Base-by-base conservation (phyloP, 2,888 invertebrate species). In the Limnephilus rhombicus region DNA sequence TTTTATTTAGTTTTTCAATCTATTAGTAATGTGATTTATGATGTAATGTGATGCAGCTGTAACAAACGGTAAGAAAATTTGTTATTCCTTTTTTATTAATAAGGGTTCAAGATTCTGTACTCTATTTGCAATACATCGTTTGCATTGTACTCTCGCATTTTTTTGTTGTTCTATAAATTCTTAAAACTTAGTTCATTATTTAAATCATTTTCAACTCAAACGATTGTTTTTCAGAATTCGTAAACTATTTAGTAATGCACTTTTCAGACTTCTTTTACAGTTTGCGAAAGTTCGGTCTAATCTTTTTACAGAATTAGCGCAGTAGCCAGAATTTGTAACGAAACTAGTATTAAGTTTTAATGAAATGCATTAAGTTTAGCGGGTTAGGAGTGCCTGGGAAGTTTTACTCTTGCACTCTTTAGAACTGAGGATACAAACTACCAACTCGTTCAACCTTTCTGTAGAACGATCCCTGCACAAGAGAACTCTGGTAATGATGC, bases 331-430 rank as follows among this genome's bases (percentile, higher is more conserved):
- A 45, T 86, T 86, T 29, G 45, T n/a, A 86, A 86, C 86, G 3
- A 49, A 45, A 29, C 29, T 45, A 29, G 41, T 18, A n/a, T 86
- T 86, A 86, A 86, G 86, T 86, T 86, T 86, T 86, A 86, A 86
- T 49, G 86, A 86, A 86, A 86, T 86, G 86, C 86, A 49, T 86
- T 86, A 45, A 86, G 45, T 86, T 86, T 29, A 41, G 41, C 86
- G 86, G 86, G 37, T 45, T 45, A 86, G 45, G 9, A 34, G 41
- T 49, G 86, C 45, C n/a, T 49, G 45, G 29, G 45, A 86, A 86
- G 45, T 86, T 86, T 45, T 86, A 29, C 45, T n/a, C 9, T 85
- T 24, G 41, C 45, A 45, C 83, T 37, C 18, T 37, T 37, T 18
- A 83, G 37, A 83, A 34, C 31, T 18, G 18, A 11, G 11, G 83